Conservation (phyloP, 2,888 invertebrate genomes). For the Drosophila longiperda region DNA sequence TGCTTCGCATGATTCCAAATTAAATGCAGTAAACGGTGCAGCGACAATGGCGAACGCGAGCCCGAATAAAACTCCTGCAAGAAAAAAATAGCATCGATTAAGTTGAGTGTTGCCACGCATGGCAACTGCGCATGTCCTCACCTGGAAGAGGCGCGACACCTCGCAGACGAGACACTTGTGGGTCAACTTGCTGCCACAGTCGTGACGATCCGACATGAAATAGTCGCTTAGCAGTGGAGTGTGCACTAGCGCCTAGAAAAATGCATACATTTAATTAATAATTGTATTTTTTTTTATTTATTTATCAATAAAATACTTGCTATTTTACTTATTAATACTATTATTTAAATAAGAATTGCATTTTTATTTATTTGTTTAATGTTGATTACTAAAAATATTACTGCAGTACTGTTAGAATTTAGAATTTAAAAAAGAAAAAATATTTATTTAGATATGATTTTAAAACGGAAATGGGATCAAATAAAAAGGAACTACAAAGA, state of each 20-base stretch:
- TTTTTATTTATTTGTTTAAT: not conserved
- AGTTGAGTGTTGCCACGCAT: not conserved
- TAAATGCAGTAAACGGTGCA: conserved; percentile 95
- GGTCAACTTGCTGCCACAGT: conserved; percentile 88
- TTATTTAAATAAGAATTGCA: not conserved
- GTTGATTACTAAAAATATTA: not conserved
- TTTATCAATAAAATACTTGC: not conserved
- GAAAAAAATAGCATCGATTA: conserved; percentile 4
- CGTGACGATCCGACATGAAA: conserved; percentile 96
- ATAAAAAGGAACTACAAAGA: not conserved
- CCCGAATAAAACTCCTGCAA: conserved; percentile 96
- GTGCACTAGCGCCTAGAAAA: conserved; percentile 93
- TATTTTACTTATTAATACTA: not conserved
- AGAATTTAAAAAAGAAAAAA: no score
- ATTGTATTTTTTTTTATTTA: not conserved
- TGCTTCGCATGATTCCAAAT: conserved; percentile 99
- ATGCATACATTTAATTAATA: not conserved
- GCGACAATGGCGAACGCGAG: conserved; percentile 93
- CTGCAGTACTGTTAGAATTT: not conserved
- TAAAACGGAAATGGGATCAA: not conserved
- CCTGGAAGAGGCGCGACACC: conserved; percentile 97
- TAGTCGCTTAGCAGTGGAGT: conserved; percentile 97
- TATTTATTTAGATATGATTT: not conserved
- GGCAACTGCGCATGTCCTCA: conserved; percentile 84
- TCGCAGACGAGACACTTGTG: conserved; percentile 97